Base-by-base conservation (phyloP, 2,113 vertebrate species). In the Sebastes fasciatus region DNA sequence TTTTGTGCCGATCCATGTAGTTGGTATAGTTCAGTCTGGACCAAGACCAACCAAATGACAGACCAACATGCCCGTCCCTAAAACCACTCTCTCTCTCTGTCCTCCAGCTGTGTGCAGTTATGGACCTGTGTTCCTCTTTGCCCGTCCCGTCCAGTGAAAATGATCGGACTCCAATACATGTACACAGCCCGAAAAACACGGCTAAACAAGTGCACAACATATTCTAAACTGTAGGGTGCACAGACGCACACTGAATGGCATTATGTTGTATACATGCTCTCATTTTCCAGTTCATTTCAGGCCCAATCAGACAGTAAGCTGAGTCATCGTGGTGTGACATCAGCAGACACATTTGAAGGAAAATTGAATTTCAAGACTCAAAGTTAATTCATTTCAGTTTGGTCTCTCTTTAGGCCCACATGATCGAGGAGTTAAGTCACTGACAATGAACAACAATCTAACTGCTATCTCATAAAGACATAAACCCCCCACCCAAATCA, bases 41-140 rank as follows among this genome's bases (percentile, higher is more conserved):
- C 34, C 34, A 34, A 34, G 34, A 34, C 34, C 34, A 34, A 34
- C 34, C 34, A 34, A 34, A 34, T 34, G 34, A 34, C 34, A 34
- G 34, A 34, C 34, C 34, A 4, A 34, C 34, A 34, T 48, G 10
- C 2, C 11, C 46, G 10, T 48, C 16, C 49, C 49, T 52, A 52
- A 52, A 52, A 52, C 49, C 49, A 48, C 9, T 48, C 46, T 5
- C 55, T 63, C 21, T 14, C 51, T 54, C 23, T 64, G 48, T 75
- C 45, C 9, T 69, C 52, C 66, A 84, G 87, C 87, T 94, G 90
- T 88, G 85, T 81, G 61, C 54, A 90, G 83, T 46, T 66, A 69
- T 42, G 74, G 70, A 79, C 55, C 52, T 72, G 86, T 92, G 92
- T 65, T 77, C 6, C 70, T 81, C 70, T 21, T 88, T 69, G 66